phyloP scores from a whole-genome alignment of 2,888 invertebrate genomes.

The Plebejus melissa region DNA sequence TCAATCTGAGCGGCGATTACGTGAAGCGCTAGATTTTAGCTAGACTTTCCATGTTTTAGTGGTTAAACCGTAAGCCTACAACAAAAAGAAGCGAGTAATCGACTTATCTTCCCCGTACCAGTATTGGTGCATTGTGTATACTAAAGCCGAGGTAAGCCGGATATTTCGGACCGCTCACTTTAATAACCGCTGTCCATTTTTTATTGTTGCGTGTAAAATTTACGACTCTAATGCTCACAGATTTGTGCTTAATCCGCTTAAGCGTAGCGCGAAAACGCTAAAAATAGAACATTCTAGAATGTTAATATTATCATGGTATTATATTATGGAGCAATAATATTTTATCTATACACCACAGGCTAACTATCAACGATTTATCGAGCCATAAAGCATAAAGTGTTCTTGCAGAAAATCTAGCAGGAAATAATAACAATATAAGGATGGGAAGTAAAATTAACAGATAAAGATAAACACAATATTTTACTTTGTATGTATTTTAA shows the following conservation, averaged over 20 bases:
- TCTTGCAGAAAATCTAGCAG: too few relatives aligned
- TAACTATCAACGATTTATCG: too few relatives aligned
- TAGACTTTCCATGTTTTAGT: background rate
- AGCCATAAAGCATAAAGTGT: too few relatives aligned
- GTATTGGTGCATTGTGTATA: conserved; percentile 21
- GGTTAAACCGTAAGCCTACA: conserved; percentile 2
- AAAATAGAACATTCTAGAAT: background rate
- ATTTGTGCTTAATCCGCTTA: background rate
- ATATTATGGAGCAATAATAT: background rate
- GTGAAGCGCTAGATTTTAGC: background rate
- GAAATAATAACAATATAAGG: too few relatives aligned
- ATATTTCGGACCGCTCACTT: conserved; percentile 16
- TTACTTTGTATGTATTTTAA: too few relatives aligned
- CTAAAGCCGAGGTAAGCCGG: conserved; percentile 24
- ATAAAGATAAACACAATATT: too few relatives aligned
- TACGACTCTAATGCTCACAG: conserved; percentile 17
- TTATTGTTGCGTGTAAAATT: conserved; percentile 18
- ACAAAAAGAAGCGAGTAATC: conserved; percentile 22
- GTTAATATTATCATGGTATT: background rate
- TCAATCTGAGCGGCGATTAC: background rate
- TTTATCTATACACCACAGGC: too few relatives aligned
- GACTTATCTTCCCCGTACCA: conserved; percentile 16
- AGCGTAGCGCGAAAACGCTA: background rate
- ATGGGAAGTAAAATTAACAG: too few relatives aligned
- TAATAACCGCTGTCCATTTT: conserved; percentile 20